Percentiles rank a stretch among this genome's conserved stretches.
These are phyloP conservation scores for Zaprionus taronus DNA, from an alignment of 1,140 invertebrate species.

Conservation along the genomic window DNA sequence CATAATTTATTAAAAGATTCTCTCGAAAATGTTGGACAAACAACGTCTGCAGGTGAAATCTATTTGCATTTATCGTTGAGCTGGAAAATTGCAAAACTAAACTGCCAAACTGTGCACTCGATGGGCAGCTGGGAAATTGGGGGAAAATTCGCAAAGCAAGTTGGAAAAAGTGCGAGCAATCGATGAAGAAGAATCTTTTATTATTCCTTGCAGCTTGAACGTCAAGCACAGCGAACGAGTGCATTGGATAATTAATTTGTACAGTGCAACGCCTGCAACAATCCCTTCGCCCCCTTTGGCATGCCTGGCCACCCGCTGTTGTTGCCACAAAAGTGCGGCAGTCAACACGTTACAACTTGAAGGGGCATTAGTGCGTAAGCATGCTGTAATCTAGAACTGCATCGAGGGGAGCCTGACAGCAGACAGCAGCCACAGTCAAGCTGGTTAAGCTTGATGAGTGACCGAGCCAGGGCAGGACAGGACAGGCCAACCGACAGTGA, in stretches of 20 bases:
- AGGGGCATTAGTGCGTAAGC: constrained; percentile 78
- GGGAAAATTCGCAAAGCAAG: constrained; percentile 4
- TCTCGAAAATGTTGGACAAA: constrained; percentile 77
- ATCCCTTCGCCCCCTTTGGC: neutral
- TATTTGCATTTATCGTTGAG: constrained; percentile 83
- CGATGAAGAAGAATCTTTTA: constrained; percentile 9
- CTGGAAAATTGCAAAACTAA: constrained; percentile 81
- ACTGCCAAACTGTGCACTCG: constrained; percentile 56
- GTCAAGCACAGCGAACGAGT: constrained; percentile 16
- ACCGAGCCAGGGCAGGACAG: constrained; percentile 18
- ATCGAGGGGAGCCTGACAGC: constrained; percentile 37
- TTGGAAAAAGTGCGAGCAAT: constrained; percentile 16
- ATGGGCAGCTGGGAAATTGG: neutral
- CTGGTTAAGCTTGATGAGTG: constrained; percentile 29
- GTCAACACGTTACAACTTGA: constrained; percentile 76
- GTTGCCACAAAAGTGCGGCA: constrained; percentile 70
- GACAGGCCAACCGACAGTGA: constrained; percentile 28
- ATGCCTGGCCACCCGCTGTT: constrained; percentile 19
- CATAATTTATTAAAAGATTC: constrained; percentile 81
- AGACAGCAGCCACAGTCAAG: constrained; percentile 15
- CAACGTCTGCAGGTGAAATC: constrained; percentile 81
- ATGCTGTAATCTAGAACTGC: constrained; percentile 64
- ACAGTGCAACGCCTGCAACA: neutral
- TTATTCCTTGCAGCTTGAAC: neutral
- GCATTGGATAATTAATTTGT: constrained; percentile 40